These are phyloP conservation scores for Trachymyrmex cornetzi DNA, from an alignment of 1,140 invertebrate species.

Conservation along the genomic window DNA sequence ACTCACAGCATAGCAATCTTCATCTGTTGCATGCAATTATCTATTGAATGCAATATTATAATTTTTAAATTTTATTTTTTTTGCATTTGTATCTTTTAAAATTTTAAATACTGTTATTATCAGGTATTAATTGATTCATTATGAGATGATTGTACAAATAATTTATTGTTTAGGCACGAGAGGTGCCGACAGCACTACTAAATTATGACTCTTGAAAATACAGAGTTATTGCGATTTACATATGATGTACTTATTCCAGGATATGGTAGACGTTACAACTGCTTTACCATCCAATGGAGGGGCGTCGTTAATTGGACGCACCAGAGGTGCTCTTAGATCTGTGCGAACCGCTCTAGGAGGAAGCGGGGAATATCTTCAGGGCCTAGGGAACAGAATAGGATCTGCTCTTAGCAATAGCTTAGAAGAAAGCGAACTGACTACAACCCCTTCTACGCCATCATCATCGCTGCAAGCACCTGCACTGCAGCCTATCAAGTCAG, in stretches of 20 bases:
- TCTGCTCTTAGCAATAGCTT: slow-evolving; percentile 84
- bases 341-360: slow-evolving; percentile 84
- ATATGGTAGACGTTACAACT: slow-evolving; percentile 84
- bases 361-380: slow-evolving; percentile 85
- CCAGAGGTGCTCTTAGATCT: slow-evolving; percentile 83
- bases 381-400: slow-evolving; percentile 84
- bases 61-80: slow-evolving; percentile 19
- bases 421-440: slow-evolving; percentile 83
- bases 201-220: slow-evolving; percentile 8
- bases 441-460: slow-evolving; percentile 80
- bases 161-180: not conserved
- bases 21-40: not conserved
- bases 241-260: not conserved
- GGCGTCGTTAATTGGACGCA: slow-evolving; percentile 84
- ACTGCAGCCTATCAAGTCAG: slow-evolving; percentile 62
- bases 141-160: not conserved
- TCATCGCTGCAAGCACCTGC: slow-evolving; percentile 71
- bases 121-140: not conserved
- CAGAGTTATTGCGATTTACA: slow-evolving; percentile 4
- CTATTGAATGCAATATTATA: not conserved
- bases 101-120: not conserved
- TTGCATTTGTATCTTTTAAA: slow-evolving; percentile 3
- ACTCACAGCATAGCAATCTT: not conserved
- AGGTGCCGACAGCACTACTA: not conserved
- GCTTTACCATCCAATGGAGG: slow-evolving; percentile 77